Evolutionary conservation across 2,113 vertebrate genomes (phyloP).

Genomic region (Sapayoa aenigma): DNA sequence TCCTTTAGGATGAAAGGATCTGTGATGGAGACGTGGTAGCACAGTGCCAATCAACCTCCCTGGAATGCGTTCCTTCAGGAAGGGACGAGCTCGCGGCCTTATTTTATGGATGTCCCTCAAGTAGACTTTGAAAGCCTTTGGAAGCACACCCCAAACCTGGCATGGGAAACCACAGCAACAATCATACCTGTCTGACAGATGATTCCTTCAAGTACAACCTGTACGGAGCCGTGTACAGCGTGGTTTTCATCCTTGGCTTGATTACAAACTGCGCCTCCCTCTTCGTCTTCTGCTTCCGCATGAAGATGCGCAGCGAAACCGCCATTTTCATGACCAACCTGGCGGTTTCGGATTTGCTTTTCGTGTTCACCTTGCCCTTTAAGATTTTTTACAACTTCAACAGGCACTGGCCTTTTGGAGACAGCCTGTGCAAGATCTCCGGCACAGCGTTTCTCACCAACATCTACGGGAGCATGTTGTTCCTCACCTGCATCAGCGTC

Average conservation of each 20-base stretch:
- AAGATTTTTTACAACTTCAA: conserved; percentile 98
- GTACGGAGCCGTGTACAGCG: conserved; percentile 93
- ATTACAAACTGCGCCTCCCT: conserved; percentile 95
- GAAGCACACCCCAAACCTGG: conserved; percentile 46
- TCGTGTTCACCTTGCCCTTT: conserved; percentile 94
- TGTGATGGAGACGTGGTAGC: neutral
- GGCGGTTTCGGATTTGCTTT: conserved; percentile 91
- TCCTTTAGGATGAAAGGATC: conserved; percentile 17
- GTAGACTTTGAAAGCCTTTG: conserved; percentile 22
- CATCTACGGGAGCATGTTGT: conserved; percentile 98
- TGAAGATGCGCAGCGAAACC: conserved; percentile 93
- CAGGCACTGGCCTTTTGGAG: conserved; percentile 96
- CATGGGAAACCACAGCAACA: conserved; percentile 79
- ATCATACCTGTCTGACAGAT: conserved; percentile 89
- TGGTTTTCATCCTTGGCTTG: conserved; percentile 92
- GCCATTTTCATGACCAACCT: conserved; percentile 98
- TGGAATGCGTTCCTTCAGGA: conserved; percentile 13
- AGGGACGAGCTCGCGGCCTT: neutral
- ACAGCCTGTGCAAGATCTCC: conserved; percentile 92
- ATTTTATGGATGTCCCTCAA: conserved; percentile 66
- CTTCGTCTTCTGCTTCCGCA: conserved; percentile 94
- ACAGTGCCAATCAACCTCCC: neutral
- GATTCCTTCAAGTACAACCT: conserved; percentile 98
- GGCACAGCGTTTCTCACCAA: conserved; percentile 97
- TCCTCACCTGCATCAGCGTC: conserved; percentile 96